Base-by-base conservation (phyloP, 2,113 vertebrate species). In the Albula goreensis region DNA sequence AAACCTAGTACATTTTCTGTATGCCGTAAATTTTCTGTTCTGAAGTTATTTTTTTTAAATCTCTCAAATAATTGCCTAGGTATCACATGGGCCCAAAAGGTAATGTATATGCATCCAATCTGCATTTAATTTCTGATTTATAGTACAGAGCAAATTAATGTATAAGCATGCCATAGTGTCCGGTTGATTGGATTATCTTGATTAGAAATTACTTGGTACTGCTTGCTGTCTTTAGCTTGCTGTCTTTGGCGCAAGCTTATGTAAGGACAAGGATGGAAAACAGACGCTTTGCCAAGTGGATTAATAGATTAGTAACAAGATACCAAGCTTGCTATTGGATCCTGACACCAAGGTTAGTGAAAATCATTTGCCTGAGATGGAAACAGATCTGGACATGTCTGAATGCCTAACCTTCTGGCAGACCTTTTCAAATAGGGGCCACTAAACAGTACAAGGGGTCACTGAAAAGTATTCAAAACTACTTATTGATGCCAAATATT, bases 241-340 rank as follows among this genome's bases (percentile, higher is more conserved):
- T 10, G 80, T 51, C 60, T 49, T n/a, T 81, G 25, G 77, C 82
- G 51, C 49, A 80, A 25, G 19, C 52, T 93, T 94, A 93, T 91
- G 91, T 93, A 93, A 94, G 88, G 25, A 19, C 87, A 88, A 50
- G 88, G 90, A 91, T 92, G 91, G 92, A 94, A 94, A 93, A 48
- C 60, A 82, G 87, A 86, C 63, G 84, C 50, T 13, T 82, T 89
- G 89, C 90, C 91, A 92, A 93, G 87, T 91, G 93, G 91, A 92
- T 95, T 92, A 94, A 86, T 82, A 79, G 92, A 93, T 93, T 90
- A 90, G 93, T 91, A 94, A 94, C 88, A 88, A 89, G 91, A 94
- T 91, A 93, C 90, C 85, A 85, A 78, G 49, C 50, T 74, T 78
- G 92, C 87, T 85, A 92, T 92, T 87, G 90, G 93, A 93, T 93